Evolutionary conservation across 2,888 invertebrate species (phyloP).

Genomic region (Drosophila niveifrons): DNA sequence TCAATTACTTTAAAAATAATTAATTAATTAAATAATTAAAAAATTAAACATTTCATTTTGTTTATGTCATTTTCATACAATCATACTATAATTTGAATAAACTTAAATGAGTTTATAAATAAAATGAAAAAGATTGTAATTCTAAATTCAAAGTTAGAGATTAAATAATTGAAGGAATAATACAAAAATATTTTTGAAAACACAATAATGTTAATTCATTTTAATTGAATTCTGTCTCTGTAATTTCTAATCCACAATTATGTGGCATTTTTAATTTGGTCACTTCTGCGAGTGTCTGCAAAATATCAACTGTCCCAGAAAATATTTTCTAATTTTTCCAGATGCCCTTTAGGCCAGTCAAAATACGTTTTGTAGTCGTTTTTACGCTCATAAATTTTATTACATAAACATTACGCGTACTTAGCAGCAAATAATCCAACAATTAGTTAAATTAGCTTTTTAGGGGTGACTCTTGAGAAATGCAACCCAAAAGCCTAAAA

Average conservation of each 20-base stretch:
- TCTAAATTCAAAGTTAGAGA: too few species aligned
- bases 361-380: conserved; percentile 29
- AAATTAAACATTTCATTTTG: too few species aligned
- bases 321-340: conserved; percentile 51
- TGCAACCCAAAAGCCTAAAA: background rate
- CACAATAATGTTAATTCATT: background rate
- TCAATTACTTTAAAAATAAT: background rate
- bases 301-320: conserved; percentile 52
- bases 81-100: too few species aligned
- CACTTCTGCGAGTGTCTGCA: conserved; percentile 60
- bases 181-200: too few species aligned
- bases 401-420: conserved; percentile 43
- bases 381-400: conserved; percentile 67
- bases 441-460: conserved; percentile 70
- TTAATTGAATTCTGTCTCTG: conserved; percentile 13
- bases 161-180: too few species aligned
- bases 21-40: too few species aligned
- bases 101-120: too few species aligned
- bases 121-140: too few species aligned
- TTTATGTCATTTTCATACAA: too few species aligned
- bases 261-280: conserved; percentile 47
- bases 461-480: conserved; percentile 21
- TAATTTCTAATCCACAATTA: conserved; percentile 65
- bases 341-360: conserved; percentile 52
- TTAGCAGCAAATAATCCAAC: conserved; percentile 63